A percentile compares a stretch with the other conserved stretches of the same genome.
Evolutionary conservation across 1,140 invertebrate genomes (phyloP).

Genomic region (Gryllus bimaculatus): DNA sequence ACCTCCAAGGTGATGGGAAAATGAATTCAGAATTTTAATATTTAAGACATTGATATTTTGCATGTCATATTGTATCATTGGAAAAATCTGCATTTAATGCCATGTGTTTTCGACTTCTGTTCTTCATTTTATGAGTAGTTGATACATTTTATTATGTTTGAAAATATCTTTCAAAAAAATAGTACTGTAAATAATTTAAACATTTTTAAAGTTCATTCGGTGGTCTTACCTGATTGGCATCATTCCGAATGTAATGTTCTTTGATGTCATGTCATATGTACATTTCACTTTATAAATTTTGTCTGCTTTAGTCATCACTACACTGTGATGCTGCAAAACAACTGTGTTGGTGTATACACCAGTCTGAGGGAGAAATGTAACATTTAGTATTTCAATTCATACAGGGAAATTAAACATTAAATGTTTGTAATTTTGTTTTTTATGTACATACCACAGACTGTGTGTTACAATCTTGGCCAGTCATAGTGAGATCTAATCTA

Average conservation of each 20-base stretch:
- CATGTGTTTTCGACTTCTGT: too few species aligned
- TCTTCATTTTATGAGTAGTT: too few species aligned
- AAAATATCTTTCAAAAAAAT: too few species aligned
- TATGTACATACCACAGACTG: conserved; percentile 65
- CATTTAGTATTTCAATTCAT: background rate
- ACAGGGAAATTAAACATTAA: background rate
- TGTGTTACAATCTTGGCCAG: conserved; percentile 88
- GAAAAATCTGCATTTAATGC: too few species aligned
- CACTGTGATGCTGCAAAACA: conserved; percentile 88
- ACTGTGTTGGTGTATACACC: conserved; percentile 92
- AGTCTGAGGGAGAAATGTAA: conserved; percentile 45
- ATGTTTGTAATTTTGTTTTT: conserved; percentile 2
- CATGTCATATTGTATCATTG: too few species aligned
- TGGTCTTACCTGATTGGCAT: conserved; percentile 73
- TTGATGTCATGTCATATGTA: conserved; percentile 91
- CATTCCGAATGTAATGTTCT: conserved; percentile 95
- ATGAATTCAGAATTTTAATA: too few species aligned
- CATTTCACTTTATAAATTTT: conserved; percentile 96
- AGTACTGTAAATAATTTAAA: too few species aligned
- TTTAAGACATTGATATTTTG: too few species aligned
- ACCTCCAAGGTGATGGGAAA: too few species aligned
- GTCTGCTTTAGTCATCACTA: conserved; percentile 93
- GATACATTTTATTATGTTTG: too few species aligned
- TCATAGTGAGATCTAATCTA: conserved; percentile 84
- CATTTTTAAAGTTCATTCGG: too few species aligned